These are phyloP conservation scores for Phasia obesa DNA, from an alignment of 2,888 invertebrate genomes.

Conservation along the genomic window DNA sequence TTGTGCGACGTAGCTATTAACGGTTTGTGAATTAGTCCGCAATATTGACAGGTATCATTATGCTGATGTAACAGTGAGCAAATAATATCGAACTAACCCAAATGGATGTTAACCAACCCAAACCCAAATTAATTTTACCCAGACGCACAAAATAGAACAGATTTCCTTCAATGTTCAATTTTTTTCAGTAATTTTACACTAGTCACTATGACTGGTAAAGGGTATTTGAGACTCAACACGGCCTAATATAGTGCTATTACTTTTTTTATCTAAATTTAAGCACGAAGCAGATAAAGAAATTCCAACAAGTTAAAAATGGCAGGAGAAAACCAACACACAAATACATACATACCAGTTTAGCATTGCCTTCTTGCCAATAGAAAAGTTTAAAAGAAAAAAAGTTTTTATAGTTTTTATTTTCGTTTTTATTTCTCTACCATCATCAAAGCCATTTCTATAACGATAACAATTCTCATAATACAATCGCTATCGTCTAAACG, in stretches of 20 bases:
- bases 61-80: too few relatives aligned
- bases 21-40: too few relatives aligned
- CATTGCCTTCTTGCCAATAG: background rate
- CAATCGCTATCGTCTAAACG: conserved; percentile 80
- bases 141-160: too few relatives aligned
- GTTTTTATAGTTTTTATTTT: conserved; percentile 48
- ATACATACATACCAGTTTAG: conserved; percentile 17
- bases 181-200: too few relatives aligned
- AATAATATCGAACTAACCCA: too few relatives aligned
- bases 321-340: conserved; percentile 14
- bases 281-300: conserved; percentile 23
- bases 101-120: too few relatives aligned
- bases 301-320: conserved; percentile 59
- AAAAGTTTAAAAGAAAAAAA: conserved; percentile 36
- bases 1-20: too few relatives aligned
- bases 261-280: background rate
- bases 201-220: too few relatives aligned
- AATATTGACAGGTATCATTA: too few relatives aligned
- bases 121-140: too few relatives aligned
- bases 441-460: conserved; percentile 76
- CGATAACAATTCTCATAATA: conserved; percentile 81
- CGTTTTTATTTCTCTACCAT: conserved; percentile 57
- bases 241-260: background rate
- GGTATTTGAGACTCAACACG: too few relatives aligned
- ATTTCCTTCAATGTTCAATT: too few relatives aligned